Percentiles rank a stretch among this genome's conserved stretches.
Evolutionary conservation across 1,140 invertebrate genomes (phyloP).

Genomic region (Yoshiicerus persimilis): DNA sequence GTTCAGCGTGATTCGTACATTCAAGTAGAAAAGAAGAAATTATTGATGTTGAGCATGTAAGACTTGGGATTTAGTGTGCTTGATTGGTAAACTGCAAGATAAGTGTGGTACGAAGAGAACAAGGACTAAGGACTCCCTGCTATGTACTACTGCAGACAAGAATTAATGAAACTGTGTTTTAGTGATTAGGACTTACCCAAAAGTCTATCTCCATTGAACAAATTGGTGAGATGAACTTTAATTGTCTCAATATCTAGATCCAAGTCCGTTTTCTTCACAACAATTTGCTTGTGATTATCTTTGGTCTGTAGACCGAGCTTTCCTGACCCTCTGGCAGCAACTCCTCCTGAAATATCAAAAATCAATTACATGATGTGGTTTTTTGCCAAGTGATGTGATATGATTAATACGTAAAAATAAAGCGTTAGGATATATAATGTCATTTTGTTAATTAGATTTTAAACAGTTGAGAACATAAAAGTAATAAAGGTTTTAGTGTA

Average conservation of each 20-base stretch:
- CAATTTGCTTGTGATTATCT: conserved; percentile 31
- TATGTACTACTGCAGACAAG: no score
- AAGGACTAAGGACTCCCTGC: no score
- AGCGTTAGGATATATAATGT: background rate
- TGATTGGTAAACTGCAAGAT: no score
- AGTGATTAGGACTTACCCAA: conserved; percentile 43
- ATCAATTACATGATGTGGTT: conserved; percentile 3
- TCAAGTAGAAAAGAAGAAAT: background rate
- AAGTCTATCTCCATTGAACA: conserved; percentile 50
- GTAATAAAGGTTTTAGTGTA: background rate
- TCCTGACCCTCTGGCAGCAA: conserved; percentile 36
- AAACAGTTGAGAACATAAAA: background rate
- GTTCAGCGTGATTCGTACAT: background rate
- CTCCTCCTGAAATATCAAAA: conserved; percentile 34
- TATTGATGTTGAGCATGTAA: background rate
- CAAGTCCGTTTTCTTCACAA: conserved; percentile 46
- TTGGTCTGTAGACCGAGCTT: conserved; percentile 30
- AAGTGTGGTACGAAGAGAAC: no score
- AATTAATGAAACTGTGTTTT: no score
- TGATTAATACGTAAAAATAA: background rate
- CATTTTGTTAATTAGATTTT: background rate
- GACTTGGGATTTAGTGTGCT: no score
- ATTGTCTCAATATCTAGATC: conserved; percentile 49
- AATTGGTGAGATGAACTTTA: conserved; percentile 50
- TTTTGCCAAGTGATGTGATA: conserved; percentile 22